phyloP scores from a whole-genome alignment of 2,888 invertebrate species.

The Diplazon laetatorius region DNA sequence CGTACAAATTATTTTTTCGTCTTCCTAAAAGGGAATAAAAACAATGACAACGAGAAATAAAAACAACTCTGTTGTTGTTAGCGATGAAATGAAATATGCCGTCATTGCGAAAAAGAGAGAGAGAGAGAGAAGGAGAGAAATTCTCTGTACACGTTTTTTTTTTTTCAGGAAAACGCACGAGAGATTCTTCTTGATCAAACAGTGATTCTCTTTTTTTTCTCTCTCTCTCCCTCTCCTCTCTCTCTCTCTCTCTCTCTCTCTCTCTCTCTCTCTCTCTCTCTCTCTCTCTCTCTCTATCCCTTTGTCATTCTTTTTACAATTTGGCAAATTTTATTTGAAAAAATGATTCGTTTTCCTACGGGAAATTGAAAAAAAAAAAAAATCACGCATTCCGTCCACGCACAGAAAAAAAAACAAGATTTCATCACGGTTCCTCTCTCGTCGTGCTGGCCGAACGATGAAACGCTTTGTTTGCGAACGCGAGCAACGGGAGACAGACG shows the following conservation, averaged over 20 bases:
- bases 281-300: too few species aligned
- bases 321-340: slow-evolving; percentile 4
- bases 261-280: too few species aligned
- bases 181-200: not conserved
- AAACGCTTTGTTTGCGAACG: slow-evolving; percentile 64
- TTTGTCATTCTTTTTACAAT: too few species aligned
- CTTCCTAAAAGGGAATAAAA: too few species aligned
- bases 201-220: not conserved
- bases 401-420: not conserved
- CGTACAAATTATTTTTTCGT: too few species aligned
- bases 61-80: not conserved
- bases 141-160: not conserved
- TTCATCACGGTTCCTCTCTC: slow-evolving; percentile 28
- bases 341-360: not conserved
- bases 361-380: too few species aligned
- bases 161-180: not conserved
- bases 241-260: too few species aligned
- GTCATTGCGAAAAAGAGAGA: not conserved
- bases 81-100: not conserved
- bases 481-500: not conserved
- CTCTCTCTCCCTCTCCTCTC: too few species aligned
- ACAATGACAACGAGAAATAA: too few species aligned
- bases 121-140: not conserved
- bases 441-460: slow-evolving; percentile 20
- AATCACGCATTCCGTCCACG: not conserved